Evolutionary conservation across 2,113 vertebrate genomes (phyloP).

Genomic region (Opisthocomus hoazin): DNA sequence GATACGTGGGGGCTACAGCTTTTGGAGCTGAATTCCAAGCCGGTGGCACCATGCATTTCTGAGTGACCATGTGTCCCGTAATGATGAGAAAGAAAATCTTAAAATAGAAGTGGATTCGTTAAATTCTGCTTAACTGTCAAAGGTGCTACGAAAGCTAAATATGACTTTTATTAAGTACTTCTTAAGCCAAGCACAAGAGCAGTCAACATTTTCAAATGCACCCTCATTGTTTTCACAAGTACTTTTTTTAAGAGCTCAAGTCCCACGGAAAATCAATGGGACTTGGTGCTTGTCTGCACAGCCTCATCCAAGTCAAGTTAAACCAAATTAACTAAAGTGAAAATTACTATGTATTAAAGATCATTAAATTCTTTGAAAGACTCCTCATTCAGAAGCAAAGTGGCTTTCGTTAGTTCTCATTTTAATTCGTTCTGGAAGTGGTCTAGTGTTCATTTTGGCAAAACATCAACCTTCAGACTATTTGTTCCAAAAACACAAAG

Average conservation of each 20-base stretch:
- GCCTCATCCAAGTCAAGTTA: constrained; percentile 12
- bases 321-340: constrained; percentile 47
- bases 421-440: constrained; percentile 30
- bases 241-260: not conserved
- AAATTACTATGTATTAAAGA: constrained; percentile 44
- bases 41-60: not conserved
- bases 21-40: not conserved
- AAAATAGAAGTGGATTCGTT: not conserved
- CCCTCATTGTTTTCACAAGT: not conserved
- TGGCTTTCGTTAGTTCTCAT: constrained; percentile 31
- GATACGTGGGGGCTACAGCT: not conserved
- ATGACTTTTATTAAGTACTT: not conserved
- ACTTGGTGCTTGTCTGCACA: not conserved
- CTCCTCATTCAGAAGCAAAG: constrained; percentile 40
- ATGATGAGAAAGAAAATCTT: not conserved
- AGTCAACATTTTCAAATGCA: constrained; percentile 4
- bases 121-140: not conserved
- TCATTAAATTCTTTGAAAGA: constrained; percentile 47
- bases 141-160: not conserved
- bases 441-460: constrained; percentile 34
- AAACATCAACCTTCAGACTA: constrained; percentile 39
- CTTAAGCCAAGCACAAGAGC: not conserved
- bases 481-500: constrained; percentile 49
- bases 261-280: not conserved
- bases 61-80: not conserved